Evolutionary conservation across 2,113 vertebrate genomes (phyloP), one percentile per base, ranked within the genome.

Genomic region (Gobio gobio): DNA sequence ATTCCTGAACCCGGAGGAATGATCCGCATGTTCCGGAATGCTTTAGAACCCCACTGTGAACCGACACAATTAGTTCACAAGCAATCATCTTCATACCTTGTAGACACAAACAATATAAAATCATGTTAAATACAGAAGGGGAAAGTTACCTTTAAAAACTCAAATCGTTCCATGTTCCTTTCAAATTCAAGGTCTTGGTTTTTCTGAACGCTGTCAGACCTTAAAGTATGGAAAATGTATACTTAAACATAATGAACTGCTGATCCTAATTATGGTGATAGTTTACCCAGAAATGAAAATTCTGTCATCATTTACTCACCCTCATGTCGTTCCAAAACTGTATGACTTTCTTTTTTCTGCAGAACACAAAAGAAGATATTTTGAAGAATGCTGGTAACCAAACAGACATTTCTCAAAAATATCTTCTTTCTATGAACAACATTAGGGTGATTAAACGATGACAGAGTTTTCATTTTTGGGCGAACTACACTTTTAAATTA

Each of bases 121-220:
- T 49, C 6, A 51, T 59, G 9, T 20, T 2, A 43, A 40, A 9
- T 12, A 36, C 2, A 51, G n/a, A 5, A 13, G 22, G 26, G 5
- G 20, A 24, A 26, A 20, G 2, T 22, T 93, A 99, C 98, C 97
- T 99, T 99, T 87, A 99, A 94, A 93, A 99, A 99, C 87, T 98
- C 96, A 94, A 99, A 99, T 90, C 98, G 94, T 91, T 99, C 98
- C 92, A 86, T 95, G 93, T 99, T 99, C 85, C 98, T 97, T 91
- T 99, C 97, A 95, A 99, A 99, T 92, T 99, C 98, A 89, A 99
- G 88, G 80, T 99, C 97, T 89, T 99, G 96, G 91, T 99, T 99
- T 93, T 97, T 99, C 91, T 98, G 96, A 85, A 99, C 94, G 91
- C 98, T 99, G 79, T 99, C 97, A 88, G 95, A 86, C 87, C 98